Percentiles rank a stretch among this genome's conserved stretches.
phyloP scores from a whole-genome alignment of 2,113 vertebrate genomes.

The Callospermophilus lateralis region DNA sequence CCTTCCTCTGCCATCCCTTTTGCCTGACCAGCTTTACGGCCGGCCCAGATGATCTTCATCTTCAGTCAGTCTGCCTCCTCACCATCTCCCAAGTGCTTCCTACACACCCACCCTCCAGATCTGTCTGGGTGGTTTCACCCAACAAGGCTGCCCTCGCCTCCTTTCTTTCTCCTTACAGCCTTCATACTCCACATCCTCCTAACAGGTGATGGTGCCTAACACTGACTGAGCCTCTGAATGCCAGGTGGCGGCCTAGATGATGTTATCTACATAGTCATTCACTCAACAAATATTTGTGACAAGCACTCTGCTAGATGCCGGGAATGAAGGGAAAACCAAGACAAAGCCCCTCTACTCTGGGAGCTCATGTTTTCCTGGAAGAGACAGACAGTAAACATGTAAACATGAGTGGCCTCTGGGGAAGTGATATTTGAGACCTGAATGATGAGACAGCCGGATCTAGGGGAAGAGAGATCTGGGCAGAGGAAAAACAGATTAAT shows the following conservation, averaged over 20 bases:
- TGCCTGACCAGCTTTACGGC: background rate
- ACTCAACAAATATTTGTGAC: background rate
- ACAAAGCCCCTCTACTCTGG: background rate
- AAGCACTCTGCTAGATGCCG: background rate
- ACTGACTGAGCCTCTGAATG: background rate
- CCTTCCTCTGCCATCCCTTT: background rate
- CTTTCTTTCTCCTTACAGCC: background rate
- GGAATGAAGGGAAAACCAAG: constrained; percentile 11
- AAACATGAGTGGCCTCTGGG: constrained; percentile 29
- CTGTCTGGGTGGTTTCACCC: background rate
- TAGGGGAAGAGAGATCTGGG: constrained; percentile 4
- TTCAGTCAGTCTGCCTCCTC: background rate
- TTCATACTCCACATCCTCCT: background rate
- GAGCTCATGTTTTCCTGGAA: background rate
- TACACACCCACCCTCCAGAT: background rate
- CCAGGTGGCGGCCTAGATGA: background rate
- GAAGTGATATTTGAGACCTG: constrained; percentile 28
- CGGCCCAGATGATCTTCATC: background rate
- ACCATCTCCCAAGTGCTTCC: constrained; percentile 13
- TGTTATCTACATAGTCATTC: constrained; percentile 9
- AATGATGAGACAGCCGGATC: constrained; percentile 3
- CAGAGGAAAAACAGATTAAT: constrained; percentile 43
- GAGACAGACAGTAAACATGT: background rate
- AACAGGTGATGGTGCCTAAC: background rate
- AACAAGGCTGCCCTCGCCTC: background rate